phyloP scores from a whole-genome alignment of 2,797 vertebrate species.

The Spizella passerina region DNA sequence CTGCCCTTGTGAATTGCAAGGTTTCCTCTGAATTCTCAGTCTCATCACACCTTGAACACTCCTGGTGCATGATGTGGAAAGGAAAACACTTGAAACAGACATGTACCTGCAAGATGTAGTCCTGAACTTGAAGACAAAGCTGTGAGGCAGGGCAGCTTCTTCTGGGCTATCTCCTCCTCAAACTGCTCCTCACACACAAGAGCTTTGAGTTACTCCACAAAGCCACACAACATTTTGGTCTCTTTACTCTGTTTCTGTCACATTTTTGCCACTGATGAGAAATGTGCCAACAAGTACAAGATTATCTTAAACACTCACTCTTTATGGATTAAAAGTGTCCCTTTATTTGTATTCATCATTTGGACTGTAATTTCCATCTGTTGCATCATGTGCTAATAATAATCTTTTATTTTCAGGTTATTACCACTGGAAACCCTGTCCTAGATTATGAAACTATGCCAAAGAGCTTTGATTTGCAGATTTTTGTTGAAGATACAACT shows the following conservation, averaged over 20 bases:
- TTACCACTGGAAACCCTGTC: constrained; percentile 71
- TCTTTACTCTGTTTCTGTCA: not conserved
- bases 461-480: constrained; percentile 76
- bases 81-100: not conserved
- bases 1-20: not conserved
- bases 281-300: not conserved
- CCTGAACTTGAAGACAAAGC: not conserved
- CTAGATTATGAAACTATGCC: constrained; percentile 83
- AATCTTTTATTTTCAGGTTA: constrained; percentile 70
- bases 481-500: constrained; percentile 72
- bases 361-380: not conserved
- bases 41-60: accelerated
- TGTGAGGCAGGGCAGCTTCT: not conserved
- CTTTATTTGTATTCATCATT: not conserved
- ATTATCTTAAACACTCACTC: not conserved
- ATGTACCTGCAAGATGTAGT: not conserved
- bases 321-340: not conserved
- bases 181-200: not conserved
- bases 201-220: not conserved
- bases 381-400: not conserved
- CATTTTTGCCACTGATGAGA: not conserved
- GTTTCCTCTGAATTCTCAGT: not conserved
- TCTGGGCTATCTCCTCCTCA: not conserved
- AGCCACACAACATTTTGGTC: not conserved
- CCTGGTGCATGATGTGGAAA: not conserved